Evolutionary conservation across 2,113 vertebrate genomes (phyloP), one percentile per base, ranked within the genome.

Genomic region (Tetraodon nigroviridis): DNA sequence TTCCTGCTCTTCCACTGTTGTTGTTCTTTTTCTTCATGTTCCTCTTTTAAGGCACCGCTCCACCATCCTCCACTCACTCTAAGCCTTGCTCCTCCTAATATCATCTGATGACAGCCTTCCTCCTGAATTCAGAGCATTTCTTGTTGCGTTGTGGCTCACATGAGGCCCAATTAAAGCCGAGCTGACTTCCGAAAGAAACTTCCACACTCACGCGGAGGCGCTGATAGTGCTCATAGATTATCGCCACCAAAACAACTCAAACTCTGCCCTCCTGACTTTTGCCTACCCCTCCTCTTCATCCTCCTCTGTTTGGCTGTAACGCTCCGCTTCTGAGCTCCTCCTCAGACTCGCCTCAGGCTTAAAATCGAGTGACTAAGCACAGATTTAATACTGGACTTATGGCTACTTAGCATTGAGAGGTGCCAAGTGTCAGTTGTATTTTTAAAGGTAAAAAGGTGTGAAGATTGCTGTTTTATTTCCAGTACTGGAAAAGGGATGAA

Each of bases 301-400:
- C 51, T 32, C 14, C 19, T 40, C 20, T 8, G 14, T 44, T 42
- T 42, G 15, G 24, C 47, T 29, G 50, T 40, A 58, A 15, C 44
- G 52, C 6, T 51, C 40, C 56, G 51, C 40, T 42, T 48, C 29
- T 78, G 63, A 68, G 41, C 65, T 50, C 17, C 62, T 22, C 66
- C 59, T 50, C 49, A 64, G 68, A 60, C 59, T 66, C 62, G 59
- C 64, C 54, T 54, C 56, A 27, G 53, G 44, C 59, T 79, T 75
- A 63, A 79, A 76, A 84, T 48, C 15, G 32, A 75, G 69, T 74
- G 79, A 77, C 73, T 82, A 73, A 84, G 79, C 76, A 72, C 72
- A 61, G 63, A 80, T 79, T 82, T 77, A 73, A 62, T 75, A 48
- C 51, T 62, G 51, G 73, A 79, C 49, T 81, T 67, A 73, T 37